Evolutionary conservation across 2,113 vertebrate species (phyloP).

Genomic region (Sardina pilchardus): DNA sequence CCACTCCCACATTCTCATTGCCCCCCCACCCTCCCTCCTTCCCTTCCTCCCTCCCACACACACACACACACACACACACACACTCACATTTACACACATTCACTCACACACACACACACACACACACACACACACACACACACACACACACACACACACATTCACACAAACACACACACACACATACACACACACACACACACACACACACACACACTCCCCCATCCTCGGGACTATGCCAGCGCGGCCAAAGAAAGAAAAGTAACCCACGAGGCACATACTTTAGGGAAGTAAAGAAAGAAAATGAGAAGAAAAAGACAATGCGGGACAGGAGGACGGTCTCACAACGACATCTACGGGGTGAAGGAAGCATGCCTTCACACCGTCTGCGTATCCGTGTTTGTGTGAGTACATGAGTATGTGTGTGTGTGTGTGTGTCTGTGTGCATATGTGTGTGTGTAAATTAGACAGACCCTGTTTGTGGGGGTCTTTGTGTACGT

Average conservation of each 20-base stretch:
- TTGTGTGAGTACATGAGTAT: not conserved
- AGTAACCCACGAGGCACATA: constrained; percentile 61
- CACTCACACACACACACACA: not conserved
- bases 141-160: too few relatives aligned
- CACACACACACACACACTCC: too few relatives aligned
- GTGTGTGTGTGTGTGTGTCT: not conserved
- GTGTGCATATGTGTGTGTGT: not conserved
- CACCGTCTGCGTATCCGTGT: not conserved
- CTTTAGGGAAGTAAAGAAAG: constrained; percentile 62
- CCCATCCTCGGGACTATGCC: constrained; percentile 46
- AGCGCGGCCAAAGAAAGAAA: constrained; percentile 52
- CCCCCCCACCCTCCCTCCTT: not conserved
- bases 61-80: not conserved
- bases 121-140: too few relatives aligned
- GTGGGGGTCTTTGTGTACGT: not conserved
- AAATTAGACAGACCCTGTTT: too few relatives aligned
- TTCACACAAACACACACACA: too few relatives aligned
- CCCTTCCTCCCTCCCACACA: not conserved
- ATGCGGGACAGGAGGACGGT: constrained; percentile 18
- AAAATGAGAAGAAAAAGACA: not conserved
- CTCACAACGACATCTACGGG: not conserved
- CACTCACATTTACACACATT: not conserved
- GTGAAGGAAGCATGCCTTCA: not conserved
- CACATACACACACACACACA: too few relatives aligned
- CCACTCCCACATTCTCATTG: constrained; percentile 55